Conservation (phyloP, 2,113 vertebrate genomes). For the Crypturellus undulatus region DNA sequence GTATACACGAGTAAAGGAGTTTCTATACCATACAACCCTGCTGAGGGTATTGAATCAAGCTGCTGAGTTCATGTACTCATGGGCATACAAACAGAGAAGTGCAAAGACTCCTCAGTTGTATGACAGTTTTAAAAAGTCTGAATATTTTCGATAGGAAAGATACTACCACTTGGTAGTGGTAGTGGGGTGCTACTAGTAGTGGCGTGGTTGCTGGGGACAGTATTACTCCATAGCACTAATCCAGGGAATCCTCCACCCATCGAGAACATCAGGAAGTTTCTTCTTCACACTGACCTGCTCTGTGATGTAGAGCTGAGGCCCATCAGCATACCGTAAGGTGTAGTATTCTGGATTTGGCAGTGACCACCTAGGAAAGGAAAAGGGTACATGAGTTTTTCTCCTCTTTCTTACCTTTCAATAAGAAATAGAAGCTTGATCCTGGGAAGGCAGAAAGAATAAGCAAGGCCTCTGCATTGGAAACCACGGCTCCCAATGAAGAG, state of each 20-base stretch:
- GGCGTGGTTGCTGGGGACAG: not conserved
- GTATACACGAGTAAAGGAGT: not conserved
- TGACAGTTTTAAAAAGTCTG: not conserved
- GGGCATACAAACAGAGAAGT: not conserved
- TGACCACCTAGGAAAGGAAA: constrained; percentile 85
- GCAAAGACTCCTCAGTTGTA: not conserved
- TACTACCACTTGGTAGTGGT: not conserved
- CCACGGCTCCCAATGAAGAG: not conserved
- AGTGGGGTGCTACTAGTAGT: too few species aligned
- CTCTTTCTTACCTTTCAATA: not conserved
- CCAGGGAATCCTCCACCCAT: not conserved
- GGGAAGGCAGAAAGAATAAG: not conserved
- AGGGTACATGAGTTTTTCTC: not conserved
- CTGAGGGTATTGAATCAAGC: not conserved
- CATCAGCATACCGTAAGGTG: constrained; percentile 94
- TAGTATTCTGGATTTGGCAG: constrained; percentile 95
- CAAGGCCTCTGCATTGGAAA: constrained; percentile 2
- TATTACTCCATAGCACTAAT: not conserved
- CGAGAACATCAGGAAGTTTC: not conserved
- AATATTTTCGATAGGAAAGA: not conserved
- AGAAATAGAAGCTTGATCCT: not conserved
- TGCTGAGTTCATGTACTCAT: not conserved
- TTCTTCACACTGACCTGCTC: constrained; percentile 86
- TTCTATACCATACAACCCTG: not conserved
- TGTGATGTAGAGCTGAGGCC: constrained; percentile 96